Evolutionary conservation across 2,888 invertebrate species (phyloP), one percentile per base, ranked within the genome.

Genomic region (Nemurella pictetii): DNA sequence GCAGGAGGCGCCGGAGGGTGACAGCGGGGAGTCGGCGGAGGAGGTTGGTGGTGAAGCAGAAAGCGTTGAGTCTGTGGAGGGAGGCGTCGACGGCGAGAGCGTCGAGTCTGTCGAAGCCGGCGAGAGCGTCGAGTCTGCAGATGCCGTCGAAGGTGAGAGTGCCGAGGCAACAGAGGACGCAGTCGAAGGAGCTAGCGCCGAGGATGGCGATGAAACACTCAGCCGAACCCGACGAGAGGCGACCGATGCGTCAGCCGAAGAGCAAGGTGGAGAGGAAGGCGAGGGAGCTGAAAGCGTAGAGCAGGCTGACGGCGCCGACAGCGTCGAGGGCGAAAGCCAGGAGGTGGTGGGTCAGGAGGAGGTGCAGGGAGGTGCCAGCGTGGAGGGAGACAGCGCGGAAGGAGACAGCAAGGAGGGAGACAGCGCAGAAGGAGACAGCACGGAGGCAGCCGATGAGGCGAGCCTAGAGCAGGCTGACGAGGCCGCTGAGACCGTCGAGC

Each of bases 81-180:
- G 55, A 0, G 75, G 5, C n/a, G 73, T 36, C 1, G 77, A 84
- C 27, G 85, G 80, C 25, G 32, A 28, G 73, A 30, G 80, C 20
- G 81, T n/a, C 86, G 90, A 90, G 87, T 87, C 87, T 83, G 88
- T 87, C 81, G 86, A 55, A 55, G 55, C 84, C 85, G 72, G 84
- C 85, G 78, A 27, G 80, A 77, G 85, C 73, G 80, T 36, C 35
- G 85, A 83, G 30, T 25, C 29, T 15, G 78, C 35, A 77, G 86
- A 83, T 15, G 85, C 78, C 55, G 20, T 20, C 3, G 55, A 55
- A 27, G 36, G 32, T n/a, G 78, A 82, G 82, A 85, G 84, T 55
- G 75, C 36, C 26, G 80, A 28, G 35, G 85, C 77, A n/a, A n/a
- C n/a, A n/a, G n/a, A n/a, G n/a, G n/a, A n/a, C n/a, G n/a, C n/a